Evolutionary conservation across 2,113 vertebrate genomes (phyloP).

Genomic region (Megaceryle maxima): DNA sequence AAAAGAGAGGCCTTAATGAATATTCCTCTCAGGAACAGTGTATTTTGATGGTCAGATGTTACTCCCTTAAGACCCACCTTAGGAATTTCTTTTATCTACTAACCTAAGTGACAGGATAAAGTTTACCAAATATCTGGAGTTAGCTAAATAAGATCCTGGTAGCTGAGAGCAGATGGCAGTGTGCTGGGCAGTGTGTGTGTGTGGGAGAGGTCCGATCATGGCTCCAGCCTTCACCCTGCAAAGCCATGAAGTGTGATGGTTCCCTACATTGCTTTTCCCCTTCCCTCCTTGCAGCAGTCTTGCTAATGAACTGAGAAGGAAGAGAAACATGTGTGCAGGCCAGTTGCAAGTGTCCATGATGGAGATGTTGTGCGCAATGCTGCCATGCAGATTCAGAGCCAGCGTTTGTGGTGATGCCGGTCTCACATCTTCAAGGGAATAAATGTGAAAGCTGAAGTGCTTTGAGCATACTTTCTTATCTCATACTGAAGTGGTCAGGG

Average conservation of each 20-base stretch:
- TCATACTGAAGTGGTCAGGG: neutral
- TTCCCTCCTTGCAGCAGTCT: neutral
- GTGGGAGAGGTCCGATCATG: neutral
- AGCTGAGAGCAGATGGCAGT: neutral
- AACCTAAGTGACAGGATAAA: neutral
- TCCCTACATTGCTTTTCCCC: neutral
- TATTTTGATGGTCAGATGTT: neutral
- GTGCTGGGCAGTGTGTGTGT: fast-evolving
- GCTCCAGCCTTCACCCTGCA: neutral
- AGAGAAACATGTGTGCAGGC: neutral
- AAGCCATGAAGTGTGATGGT: neutral
- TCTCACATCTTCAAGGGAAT: neutral
- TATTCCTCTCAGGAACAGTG: neutral
- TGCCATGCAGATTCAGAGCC: neutral
- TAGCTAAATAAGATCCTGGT: neutral
- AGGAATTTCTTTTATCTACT: constrained; percentile 1
- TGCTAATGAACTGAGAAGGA: neutral
- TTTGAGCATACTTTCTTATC: neutral
- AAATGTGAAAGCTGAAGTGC: neutral
- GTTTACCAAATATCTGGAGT: neutral
- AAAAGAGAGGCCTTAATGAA: neutral
- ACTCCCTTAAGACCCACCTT: neutral
- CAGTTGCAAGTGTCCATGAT: neutral
- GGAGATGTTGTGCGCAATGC: neutral
- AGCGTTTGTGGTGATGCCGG: neutral